A percentile compares a stretch with the other conserved stretches of the same genome.
Evolutionary conservation across 2,113 vertebrate genomes (phyloP).

Genomic region (Ceratotherium simum): DNA sequence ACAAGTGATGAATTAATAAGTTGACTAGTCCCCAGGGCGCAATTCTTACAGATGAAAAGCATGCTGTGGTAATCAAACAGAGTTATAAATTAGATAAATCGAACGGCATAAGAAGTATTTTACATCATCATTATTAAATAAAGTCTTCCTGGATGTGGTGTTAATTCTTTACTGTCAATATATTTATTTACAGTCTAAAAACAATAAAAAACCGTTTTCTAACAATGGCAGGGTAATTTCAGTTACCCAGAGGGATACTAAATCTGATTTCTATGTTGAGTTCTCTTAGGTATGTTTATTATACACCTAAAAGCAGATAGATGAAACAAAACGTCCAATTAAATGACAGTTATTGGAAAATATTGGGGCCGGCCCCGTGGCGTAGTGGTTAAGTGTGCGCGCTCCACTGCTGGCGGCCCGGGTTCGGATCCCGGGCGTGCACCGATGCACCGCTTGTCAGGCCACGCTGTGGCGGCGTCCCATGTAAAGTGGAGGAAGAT

Average conservation of each 20-base stretch:
- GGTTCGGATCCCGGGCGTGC: no score
- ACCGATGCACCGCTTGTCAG: no score
- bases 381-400: no score
- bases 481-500: no score
- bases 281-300: constrained; percentile 77
- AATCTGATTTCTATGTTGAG: constrained; percentile 79
- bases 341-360: constrained; percentile 69
- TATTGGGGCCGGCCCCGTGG: no score
- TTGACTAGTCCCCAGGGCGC: constrained; percentile 91
- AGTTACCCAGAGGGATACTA: constrained; percentile 82
- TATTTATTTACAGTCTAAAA: constrained; percentile 85
- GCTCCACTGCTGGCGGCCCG: no score
- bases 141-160: constrained; percentile 85
- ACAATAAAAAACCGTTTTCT: constrained; percentile 82
- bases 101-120: constrained; percentile 83
- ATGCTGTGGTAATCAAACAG: constrained; percentile 90
- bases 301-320: constrained; percentile 61
- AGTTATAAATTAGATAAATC: constrained; percentile 89
- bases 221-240: constrained; percentile 84
- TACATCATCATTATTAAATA: constrained; percentile 85
- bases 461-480: no score
- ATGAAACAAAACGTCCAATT: constrained; percentile 69
- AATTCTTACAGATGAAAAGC: constrained; percentile 90
- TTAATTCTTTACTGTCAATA: constrained; percentile 85
- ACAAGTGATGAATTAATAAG: constrained; percentile 93